A percentile compares a stretch with the other conserved stretches of the same genome.
Conservation (phyloP, 1,140 invertebrate species). For the Telenomus remus region DNA sequence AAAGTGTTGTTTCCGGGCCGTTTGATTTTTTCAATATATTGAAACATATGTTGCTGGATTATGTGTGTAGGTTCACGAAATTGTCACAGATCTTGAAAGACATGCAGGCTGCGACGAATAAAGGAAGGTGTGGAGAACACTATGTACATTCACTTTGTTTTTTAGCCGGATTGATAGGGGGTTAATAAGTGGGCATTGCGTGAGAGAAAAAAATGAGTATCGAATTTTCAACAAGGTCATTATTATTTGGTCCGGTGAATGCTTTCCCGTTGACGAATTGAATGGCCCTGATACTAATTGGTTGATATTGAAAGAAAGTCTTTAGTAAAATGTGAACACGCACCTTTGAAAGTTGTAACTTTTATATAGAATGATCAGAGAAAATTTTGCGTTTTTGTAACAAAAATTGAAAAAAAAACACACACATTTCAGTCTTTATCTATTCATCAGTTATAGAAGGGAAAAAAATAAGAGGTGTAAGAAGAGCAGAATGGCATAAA, state of each 20-base stretch:
- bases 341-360: not conserved
- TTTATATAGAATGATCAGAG: not conserved
- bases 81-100: constrained; percentile 13
- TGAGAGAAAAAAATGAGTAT: not conserved
- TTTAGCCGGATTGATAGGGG: constrained; percentile 13
- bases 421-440: too few species aligned
- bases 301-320: not conserved
- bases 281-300: constrained; percentile 13
- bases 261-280: constrained; percentile 17
- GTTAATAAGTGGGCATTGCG: constrained; percentile 15
- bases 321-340: not conserved
- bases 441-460: too few species aligned
- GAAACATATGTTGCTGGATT: too few species aligned
- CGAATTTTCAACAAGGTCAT: constrained; percentile 13
- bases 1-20: too few species aligned
- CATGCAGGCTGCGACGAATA: not conserved
- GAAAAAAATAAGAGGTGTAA: too few species aligned
- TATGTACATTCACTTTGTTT: constrained; percentile 17
- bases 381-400: not conserved
- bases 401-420: too few species aligned
- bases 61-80: too few species aligned
- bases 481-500: constrained; percentile 26
- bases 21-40: too few species aligned
- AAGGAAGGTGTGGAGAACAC: constrained; percentile 9
- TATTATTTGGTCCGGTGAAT: constrained; percentile 8